Evolutionary conservation across 2,888 invertebrate species (phyloP), one percentile per base, ranked within the genome.

Genomic region (Netelia inedita): DNA sequence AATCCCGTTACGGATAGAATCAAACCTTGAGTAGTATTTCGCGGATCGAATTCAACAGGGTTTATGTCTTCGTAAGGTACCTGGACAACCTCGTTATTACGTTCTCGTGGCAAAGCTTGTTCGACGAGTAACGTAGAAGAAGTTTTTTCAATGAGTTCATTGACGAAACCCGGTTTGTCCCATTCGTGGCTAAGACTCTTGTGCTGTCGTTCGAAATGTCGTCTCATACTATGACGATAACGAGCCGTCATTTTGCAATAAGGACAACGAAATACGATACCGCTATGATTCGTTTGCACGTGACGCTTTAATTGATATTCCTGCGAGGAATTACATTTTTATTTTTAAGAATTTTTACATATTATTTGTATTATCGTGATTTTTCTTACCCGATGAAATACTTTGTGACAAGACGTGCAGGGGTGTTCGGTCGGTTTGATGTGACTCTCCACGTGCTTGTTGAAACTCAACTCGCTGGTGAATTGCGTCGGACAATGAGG

Each of bases 251-350:
- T 88, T 72, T 85, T 74, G 53, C 89, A 89, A 65, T 85, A 89
- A 0, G 89, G 89, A 81, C 89, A 89, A 19, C 88, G 86, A 76
- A 87, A 89, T 63, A 88, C 78, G 57, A 89, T 85, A 94, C 94
- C 90, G 94, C 94, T 71, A 91, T 91, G 69, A 92, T 86, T 74
- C 92, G 87, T 91, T 94, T 95, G 28, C 90, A 87, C 82, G 76
- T 92, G 87, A 75, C 91, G 82, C 93, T 94, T 55, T 94, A 94
- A 19, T 94, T 92, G 68, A 83, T 90, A 90, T 86, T 91, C 90
- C 88, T 93, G 92, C 1, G 91, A 89, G 71, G 90, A 90, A 87
- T 93, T 90, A 87, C 95, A 95, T 79, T 93, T 92, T 83, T 92
- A 2, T 93, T 21, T 63, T 46, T 11, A 46, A 23, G 11, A 14